Evolutionary conservation across 92 coral and sea anemone species (phyloP), one percentile per base, ranked within the genome.

Genomic region (Hydrozoanthus gracilis): DNA sequence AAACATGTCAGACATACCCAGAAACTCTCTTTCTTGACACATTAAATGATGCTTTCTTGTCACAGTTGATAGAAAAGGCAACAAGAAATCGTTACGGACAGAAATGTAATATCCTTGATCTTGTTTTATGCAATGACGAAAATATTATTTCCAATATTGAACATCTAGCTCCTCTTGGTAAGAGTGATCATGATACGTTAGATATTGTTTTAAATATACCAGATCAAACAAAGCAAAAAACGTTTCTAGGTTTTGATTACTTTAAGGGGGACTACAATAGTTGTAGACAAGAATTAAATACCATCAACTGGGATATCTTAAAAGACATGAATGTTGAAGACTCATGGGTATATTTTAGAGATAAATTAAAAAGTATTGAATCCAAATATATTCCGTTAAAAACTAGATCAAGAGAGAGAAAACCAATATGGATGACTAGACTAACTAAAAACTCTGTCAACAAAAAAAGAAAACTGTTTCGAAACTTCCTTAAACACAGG

Each of bases 391-490:
- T 66, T 18, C 71, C 35, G 18, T 66, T 66, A 66, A 66, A 66
- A 66, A 66, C 71, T 66, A 66, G 71, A 66, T 66, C 71, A 15
- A 39, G 71, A 66, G 71, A 39, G 71, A 7, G 71, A 39, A 66
- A 66, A 66, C 71, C 71, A 66, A 66, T 66, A 18, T 66, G 71
- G 71, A 66, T 66, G 71, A 3, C 71, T 15, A 13, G 71, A 66
- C 71, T 15, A 66, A 66, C 71, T 18, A 66, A 66, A 66, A 66
- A 66, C 3, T 3, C 1, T 4, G 71, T 66, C 4, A 13, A 66
- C 71, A 66, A 66, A 66, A 66, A 66, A 66, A 66, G 71, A 66
- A 66, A 66, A 66, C 71, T 66, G 71, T 66, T 66, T 66, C 1
- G 18, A 2, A 66, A 66, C 2, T 3, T 66, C 18, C 71, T 66